Conservation (phyloP, 1,140 invertebrate genomes). For the Teleopsis dalmanni region DNA sequence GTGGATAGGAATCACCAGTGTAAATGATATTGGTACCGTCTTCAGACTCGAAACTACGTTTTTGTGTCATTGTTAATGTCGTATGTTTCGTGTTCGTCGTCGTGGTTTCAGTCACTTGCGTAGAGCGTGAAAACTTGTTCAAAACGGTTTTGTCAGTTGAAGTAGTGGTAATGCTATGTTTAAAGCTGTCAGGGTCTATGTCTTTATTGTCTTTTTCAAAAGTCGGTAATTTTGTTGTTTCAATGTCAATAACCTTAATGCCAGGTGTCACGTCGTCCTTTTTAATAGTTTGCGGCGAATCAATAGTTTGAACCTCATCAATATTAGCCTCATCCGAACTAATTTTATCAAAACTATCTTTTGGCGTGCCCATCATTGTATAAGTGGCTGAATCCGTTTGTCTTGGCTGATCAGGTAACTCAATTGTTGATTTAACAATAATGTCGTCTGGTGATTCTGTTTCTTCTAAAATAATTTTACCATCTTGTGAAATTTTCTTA, state of each 20-base stretch:
- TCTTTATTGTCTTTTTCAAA: constrained; percentile 4
- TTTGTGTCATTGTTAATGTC: constrained; percentile 30
- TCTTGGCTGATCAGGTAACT: constrained; percentile 35
- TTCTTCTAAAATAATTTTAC: constrained; percentile 35
- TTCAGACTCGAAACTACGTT: constrained; percentile 39
- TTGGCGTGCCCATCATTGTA: not conserved
- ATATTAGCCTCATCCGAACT: not conserved
- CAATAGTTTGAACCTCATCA: constrained; percentile 11
- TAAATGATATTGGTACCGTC: too few relatives aligned
- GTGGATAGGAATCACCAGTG: constrained; percentile 36
- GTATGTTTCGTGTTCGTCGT: constrained; percentile 30
- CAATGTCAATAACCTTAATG: constrained; percentile 31
- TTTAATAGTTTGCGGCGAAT: not conserved
- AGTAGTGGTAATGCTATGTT: constrained; percentile 5
- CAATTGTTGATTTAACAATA: constrained; percentile 36
- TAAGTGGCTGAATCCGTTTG: not conserved
- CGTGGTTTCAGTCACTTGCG: constrained; percentile 20
- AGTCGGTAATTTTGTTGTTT: constrained; percentile 25
- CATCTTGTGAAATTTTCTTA: constrained; percentile 36
- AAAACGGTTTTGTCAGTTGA: not conserved
- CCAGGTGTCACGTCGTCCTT: constrained; percentile 13
- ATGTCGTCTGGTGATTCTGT: constrained; percentile 33
- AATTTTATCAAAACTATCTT: not conserved
- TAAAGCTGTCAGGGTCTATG: not conserved
- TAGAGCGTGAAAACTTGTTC: too few relatives aligned